phyloP scores from a whole-genome alignment of 1,140 invertebrate species.

The Ectropis grisescens region DNA sequence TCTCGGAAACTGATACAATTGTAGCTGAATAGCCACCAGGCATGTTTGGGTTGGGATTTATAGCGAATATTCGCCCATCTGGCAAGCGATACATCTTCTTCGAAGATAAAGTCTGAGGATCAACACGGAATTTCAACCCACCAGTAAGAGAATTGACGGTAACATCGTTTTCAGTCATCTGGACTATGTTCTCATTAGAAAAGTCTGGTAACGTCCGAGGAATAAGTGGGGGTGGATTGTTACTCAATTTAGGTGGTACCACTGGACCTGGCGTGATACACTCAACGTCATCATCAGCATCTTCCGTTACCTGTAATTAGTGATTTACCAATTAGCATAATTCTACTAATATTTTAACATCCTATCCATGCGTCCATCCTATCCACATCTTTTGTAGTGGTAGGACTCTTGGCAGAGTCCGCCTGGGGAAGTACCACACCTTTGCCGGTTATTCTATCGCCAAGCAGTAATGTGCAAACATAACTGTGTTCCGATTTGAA shows the following conservation, averaged over 20 bases:
- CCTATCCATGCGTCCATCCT: no score
- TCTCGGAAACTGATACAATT: slow-evolving; percentile 54
- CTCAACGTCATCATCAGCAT: slow-evolving; percentile 60
- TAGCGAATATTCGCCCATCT: slow-evolving; percentile 64
- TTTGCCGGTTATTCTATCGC: no score
- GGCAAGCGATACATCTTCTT: slow-evolving; percentile 67
- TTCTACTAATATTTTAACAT: no score
- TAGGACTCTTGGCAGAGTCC: no score
- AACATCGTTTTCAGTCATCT: slow-evolving; percentile 67
- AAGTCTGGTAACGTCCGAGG: slow-evolving; percentile 17
- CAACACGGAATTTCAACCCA: slow-evolving; percentile 62
- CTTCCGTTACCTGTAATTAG: slow-evolving; percentile 43
- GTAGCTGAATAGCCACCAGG: slow-evolving; percentile 67
- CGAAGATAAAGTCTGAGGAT: slow-evolving; percentile 61
- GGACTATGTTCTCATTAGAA: slow-evolving; percentile 49
- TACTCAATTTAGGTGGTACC: slow-evolving; percentile 12
- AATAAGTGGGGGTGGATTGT: slow-evolving; percentile 19
- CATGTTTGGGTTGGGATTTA: slow-evolving; percentile 61
- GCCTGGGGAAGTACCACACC: no score
- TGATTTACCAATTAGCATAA: no score
- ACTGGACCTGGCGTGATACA: slow-evolving; percentile 54
- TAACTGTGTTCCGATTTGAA: no score
- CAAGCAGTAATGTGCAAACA: no score
- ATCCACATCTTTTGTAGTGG: no score
- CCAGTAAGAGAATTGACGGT: slow-evolving; percentile 57